Base-by-base conservation (phyloP, 2,797 vertebrate species). In the Rhinoraja longicauda region DNA sequence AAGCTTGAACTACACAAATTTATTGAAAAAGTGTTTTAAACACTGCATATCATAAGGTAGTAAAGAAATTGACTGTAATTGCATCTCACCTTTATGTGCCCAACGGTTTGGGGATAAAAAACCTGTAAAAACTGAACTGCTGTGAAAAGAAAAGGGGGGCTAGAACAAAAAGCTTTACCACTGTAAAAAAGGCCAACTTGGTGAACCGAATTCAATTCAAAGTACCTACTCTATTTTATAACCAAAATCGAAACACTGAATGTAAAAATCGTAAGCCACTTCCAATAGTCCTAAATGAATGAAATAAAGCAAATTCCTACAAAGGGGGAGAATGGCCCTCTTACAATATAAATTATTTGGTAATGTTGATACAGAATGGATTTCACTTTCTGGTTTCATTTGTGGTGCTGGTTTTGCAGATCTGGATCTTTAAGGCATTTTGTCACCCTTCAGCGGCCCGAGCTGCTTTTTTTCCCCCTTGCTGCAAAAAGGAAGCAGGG, bases 41-140 rank as follows among this genome's bases (percentile, higher is more conserved):
- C 36, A 91, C 88, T 91, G 72, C 90, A 92, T 92, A 92, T 90
- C 62, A 90, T 92, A 92, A 92, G 86, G 86, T 90, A 88, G 88
- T 91, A 92, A 73, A 92, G 67, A 92, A 92, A 92, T 73, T 75
- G 90, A 92, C 90, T 92, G 90, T 57, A 92, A 92, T 92, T 92
- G 70, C 64, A 92, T 92, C 90, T 92, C 90, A 92, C 90, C 90
- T 92, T 92, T 29, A 92, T 21, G 70, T 73, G 90, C 70, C 90
- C 67, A 92, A 92, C 90, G 90, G 67, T 92, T 92, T 92, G 53
- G 90, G 90, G 75, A 92, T 92, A 73, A 92, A 92, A 90, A 75
- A 92, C 90, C 90, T 92, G 90, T 92, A 92, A 92, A 88, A 92
- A 92, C 90, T 92, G 90, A 92, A 92, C 90, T 92, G 90, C 90